Base-by-base conservation (phyloP, 2,797 vertebrate species). In the Champsocephalus esox region DNA sequence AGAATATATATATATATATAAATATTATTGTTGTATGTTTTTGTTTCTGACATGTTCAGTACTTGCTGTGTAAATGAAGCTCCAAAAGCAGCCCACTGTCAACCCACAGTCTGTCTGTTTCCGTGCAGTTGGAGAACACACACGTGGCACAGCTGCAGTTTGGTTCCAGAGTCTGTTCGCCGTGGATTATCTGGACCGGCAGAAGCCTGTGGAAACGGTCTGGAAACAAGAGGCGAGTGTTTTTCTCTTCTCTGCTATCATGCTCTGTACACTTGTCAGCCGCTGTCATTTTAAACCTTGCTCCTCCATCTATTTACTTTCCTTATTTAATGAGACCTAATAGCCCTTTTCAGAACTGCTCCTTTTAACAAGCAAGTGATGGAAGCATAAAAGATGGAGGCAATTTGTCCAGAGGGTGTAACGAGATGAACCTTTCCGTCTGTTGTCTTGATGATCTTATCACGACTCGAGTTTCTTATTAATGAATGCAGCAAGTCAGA, bases 211-310 rank as follows among this genome's bases (percentile, higher is more conserved):
- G 98, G 98, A 32, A 93, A 90, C 0, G 98, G 98, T 13, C 88
- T 99, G 34, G 97, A 99, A 87, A 95, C 93, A 54, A 95, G 97
- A 95, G 97, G 98, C 96, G 94, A 93, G 91, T 81, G 44, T 75
- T 62, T 38, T 61, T n/a, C 46, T 48, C 34, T 62, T 73, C 21
- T 50, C 56, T 45, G 17, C 41, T 69, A 2, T 44, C 72, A 24
- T 17, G 34, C 63, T 64, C 19, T 66, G 46, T 9, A 3, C 28
- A 48, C 65, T 60, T 57, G 70, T 79, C 68, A 65, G 19, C 58
- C n/a, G 55, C 46, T 65, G 24, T 28, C 17, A 21, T 51, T 67
- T 60, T 57, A 60, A 62, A 57, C 51, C 11, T 66, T 43, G 38
- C 24, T 59, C 67, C 24, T 48, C 54, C 50, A 44, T 75, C 52